Base-by-base conservation (phyloP, 2,888 invertebrate species). In the Aplocera efformata region DNA sequence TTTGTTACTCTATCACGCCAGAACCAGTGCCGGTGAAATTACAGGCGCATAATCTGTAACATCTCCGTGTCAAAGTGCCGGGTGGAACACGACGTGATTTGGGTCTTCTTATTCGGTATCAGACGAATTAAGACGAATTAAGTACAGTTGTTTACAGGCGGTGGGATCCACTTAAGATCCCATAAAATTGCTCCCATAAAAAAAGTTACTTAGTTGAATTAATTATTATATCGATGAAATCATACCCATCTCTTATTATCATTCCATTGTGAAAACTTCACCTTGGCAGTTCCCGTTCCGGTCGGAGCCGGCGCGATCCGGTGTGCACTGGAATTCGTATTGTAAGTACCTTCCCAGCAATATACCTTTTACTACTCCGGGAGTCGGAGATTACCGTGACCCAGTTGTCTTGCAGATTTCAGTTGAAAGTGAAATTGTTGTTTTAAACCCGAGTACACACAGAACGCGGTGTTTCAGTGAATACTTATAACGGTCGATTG, bases 251-350 rank as follows among this genome's bases (percentile, higher is more conserved):
- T 46, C 69, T 35, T 50, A 54, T 60, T 61, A 70, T 65, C 56
- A 37, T 65, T 62, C 46, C 57, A 53, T 62, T 60, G 53, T 51
- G 57, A 67, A 76, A 72, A 54, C 76, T 80, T 72, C 72, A 82
- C 83, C 82, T 84, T 81, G 63, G 68, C 71, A 72, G 67, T 77
- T 75, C 63, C 62, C 66, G 55, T 54, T 58, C 60, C 49, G 38
- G 43, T 57, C 55, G 57, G 63, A 58, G 57, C 66, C 63, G 49
- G 37, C 45, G 43, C 40, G 43, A 48, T 44, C 40, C 36, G 27
- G 32, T 9, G 10, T 26, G 4, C 21, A 10, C 30, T 17, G 45
- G 36, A 36, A 45, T 41, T 33, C 25, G 32, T 13, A 37, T 29
- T 9, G 9, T 24, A n/a, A 9, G 24, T 25, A 39, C 35, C 28